Evolutionary conservation across 2,797 vertebrate genomes (phyloP).

Genomic region (Onychomys torridus): DNA sequence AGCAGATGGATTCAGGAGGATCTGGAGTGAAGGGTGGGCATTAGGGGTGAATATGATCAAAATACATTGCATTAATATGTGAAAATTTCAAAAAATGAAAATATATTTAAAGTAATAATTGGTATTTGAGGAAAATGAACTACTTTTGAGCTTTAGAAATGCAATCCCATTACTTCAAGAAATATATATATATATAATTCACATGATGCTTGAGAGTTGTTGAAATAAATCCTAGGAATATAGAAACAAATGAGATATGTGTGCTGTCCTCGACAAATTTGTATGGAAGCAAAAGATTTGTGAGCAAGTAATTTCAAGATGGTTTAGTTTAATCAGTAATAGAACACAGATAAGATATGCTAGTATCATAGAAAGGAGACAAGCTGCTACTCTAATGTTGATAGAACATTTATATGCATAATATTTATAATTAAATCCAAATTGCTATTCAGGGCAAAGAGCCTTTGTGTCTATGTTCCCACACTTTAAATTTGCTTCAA

Average conservation of each 20-base stretch:
- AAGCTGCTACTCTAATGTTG: neutral
- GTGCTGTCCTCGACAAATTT: neutral
- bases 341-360: neutral
- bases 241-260: neutral
- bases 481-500: neutral
- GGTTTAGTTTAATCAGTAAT: neutral
- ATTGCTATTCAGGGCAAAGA: neutral
- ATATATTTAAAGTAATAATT: neutral
- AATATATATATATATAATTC: neutral
- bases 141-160: neutral
- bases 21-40: neutral
- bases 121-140: neutral
- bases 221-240: neutral
- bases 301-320: conserved; percentile 33
- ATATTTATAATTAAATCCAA: conserved; percentile 63
- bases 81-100: neutral
- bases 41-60: neutral
- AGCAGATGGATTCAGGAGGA: neutral
- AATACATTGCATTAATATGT: neutral
- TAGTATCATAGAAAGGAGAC: neutral
- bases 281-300: neutral
- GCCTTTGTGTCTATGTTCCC: neutral
- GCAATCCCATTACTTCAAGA: neutral
- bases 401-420: conserved; percentile 34
- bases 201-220: neutral